These are phyloP conservation scores for Genyomyrus donnyi DNA, from an alignment of 2,113 vertebrate species.

Conservation along the genomic window DNA sequence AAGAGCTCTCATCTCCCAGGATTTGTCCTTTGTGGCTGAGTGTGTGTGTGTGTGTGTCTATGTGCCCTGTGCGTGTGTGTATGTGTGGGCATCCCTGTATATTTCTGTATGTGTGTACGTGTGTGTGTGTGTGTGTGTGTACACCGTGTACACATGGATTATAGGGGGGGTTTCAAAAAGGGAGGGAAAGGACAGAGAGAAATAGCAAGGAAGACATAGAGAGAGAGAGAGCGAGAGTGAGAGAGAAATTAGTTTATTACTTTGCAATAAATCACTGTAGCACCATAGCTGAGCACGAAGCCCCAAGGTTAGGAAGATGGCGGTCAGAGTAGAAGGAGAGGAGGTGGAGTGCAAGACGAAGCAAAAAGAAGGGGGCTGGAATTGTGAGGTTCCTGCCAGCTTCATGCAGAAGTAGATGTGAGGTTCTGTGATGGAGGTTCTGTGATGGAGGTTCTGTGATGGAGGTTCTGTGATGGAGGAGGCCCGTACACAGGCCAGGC, in stretches of 20 bases:
- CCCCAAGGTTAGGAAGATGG: slow-evolving; percentile 26
- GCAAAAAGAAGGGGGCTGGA: neutral
- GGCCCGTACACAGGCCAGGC: neutral
- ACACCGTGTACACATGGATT: neutral
- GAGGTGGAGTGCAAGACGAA: neutral
- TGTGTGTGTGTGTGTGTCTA: neutral
- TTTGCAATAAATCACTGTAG: slow-evolving; percentile 33
- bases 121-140: neutral
- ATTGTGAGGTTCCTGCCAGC: neutral
- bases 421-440: neutral
- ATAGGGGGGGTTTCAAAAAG: neutral
- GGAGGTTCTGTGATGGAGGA: too few species aligned
- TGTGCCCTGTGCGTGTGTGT: neutral
- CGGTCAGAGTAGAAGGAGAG: neutral
- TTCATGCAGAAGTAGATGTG: neutral
- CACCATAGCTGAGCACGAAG: slow-evolving; percentile 45
- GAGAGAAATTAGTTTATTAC: neutral
- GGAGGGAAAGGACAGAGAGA: neutral
- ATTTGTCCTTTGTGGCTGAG: slow-evolving; percentile 31
- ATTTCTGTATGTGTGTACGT: neutral
- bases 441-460: too few species aligned
- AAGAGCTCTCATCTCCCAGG: slow-evolving; percentile 33
- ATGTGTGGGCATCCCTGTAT: neutral
- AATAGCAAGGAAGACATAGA: neutral
- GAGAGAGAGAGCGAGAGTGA: neutral